Evolutionary conservation across 2,113 vertebrate species (phyloP).

Genomic region (Tachycineta bicolor): DNA sequence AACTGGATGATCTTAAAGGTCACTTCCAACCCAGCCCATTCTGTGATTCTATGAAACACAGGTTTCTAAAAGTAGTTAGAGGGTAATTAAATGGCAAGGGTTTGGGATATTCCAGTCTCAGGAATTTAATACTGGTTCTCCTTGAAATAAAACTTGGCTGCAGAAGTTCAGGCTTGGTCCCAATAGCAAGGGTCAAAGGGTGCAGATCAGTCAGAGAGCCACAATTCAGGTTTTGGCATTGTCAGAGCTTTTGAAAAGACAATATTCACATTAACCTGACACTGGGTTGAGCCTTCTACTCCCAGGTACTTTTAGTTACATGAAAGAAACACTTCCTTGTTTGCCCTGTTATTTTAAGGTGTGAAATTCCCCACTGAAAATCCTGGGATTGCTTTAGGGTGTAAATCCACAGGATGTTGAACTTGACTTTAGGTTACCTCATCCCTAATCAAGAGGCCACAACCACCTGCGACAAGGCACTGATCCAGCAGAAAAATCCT

Average conservation of each 20-base stretch:
- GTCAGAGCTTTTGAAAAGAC: neutral
- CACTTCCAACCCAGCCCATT: neutral
- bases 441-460: neutral
- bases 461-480: neutral
- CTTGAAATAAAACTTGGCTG: neutral
- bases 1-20: neutral
- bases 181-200: neutral
- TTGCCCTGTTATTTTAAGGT: neutral
- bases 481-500: neutral
- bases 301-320: neutral
- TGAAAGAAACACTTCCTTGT: neutral
- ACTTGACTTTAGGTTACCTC: neutral
- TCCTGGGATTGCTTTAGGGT: neutral
- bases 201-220: neutral
- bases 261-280: neutral
- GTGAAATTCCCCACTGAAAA: neutral
- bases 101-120: neutral
- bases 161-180: neutral
- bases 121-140: neutral
- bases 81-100: neutral
- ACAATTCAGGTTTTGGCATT: neutral
- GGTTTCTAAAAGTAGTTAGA: neutral
- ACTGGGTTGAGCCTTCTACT: neutral
- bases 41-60: rapidly evolving
- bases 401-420: neutral